Conservation (phyloP, 2,888 invertebrate species). For the Cosmorhoe ocellata region DNA sequence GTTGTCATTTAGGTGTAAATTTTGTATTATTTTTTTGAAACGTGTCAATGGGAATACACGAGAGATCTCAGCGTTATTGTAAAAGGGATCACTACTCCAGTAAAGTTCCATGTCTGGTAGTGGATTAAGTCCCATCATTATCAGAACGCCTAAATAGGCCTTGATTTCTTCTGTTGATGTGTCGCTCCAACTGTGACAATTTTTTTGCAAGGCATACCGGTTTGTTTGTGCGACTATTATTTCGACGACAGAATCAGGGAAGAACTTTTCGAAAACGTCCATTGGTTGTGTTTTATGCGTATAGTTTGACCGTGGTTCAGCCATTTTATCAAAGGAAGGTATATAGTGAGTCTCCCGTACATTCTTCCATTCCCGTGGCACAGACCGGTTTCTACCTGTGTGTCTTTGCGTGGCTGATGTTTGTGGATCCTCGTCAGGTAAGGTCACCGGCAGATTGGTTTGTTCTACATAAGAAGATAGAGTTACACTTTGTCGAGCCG, state of each 20-base stretch:
- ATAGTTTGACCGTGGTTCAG: slow-evolving; percentile 20
- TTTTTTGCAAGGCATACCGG: slow-evolving; percentile 37
- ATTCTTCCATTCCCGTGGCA: slow-evolving; percentile 30
- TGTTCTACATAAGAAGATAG: too few relatives aligned
- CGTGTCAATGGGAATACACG: slow-evolving; percentile 35
- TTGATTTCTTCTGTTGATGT: slow-evolving; percentile 36
- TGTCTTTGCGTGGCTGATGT: too few relatives aligned
- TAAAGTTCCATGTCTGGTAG: slow-evolving; percentile 32
- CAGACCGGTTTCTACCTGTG: slow-evolving; percentile 25
- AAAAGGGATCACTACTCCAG: slow-evolving; percentile 42
- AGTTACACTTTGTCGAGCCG: too few relatives aligned
- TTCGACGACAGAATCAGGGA: slow-evolving; percentile 34
- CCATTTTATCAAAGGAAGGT: slow-evolving; percentile 28
- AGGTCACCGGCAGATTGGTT: too few relatives aligned
- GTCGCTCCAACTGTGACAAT: slow-evolving; percentile 35
- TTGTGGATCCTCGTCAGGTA: too few relatives aligned
- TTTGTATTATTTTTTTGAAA: slow-evolving; percentile 43
- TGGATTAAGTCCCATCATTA: slow-evolving; percentile 40
- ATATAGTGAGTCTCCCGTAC: slow-evolving; percentile 19
- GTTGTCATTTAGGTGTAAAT: slow-evolving; percentile 38
- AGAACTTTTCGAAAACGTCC: slow-evolving; percentile 35
- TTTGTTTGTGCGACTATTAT: slow-evolving; percentile 36
- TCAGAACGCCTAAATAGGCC: slow-evolving; percentile 42
- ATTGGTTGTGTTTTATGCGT: slow-evolving; percentile 26
- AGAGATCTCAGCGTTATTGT: slow-evolving; percentile 39